A percentile compares a stretch with the other conserved stretches of the same genome.
Evolutionary conservation across 2,888 invertebrate species (phyloP).

Genomic region (Standfussiana lucernea): DNA sequence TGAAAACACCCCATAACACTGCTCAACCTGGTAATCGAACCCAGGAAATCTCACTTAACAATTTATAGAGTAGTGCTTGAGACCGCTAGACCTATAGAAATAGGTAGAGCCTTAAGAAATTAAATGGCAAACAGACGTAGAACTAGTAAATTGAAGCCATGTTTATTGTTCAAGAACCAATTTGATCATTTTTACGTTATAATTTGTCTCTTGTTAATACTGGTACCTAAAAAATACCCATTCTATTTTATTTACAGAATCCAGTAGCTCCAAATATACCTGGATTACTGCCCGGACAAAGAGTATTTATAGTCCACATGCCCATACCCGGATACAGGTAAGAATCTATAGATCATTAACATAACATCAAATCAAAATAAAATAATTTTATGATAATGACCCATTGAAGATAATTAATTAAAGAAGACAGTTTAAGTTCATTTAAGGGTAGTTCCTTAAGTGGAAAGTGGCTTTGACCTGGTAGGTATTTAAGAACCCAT

Average conservation of each 20-base stretch:
- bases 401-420: background rate
- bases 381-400: background rate
- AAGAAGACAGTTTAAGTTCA: background rate
- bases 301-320: constrained; percentile 91
- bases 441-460: background rate
- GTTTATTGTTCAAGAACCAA: background rate
- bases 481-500: background rate
- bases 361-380: no score
- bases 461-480: no score
- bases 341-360: background rate
- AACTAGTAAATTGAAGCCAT: background rate
- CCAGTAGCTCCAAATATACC: constrained; percentile 84
- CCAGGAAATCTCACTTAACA: background rate
- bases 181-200: background rate
- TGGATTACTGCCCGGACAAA: constrained; percentile 87
- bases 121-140: constrained; percentile 9
- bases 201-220: background rate
- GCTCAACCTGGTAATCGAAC: background rate
- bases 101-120: background rate
- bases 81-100: background rate
- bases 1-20: background rate
- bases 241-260: constrained; percentile 40
- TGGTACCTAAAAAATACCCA: background rate
- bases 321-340: constrained; percentile 87
- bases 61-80: background rate